phyloP scores from a whole-genome alignment of 2,113 vertebrate species.

The Lepidothrix coronata region DNA sequence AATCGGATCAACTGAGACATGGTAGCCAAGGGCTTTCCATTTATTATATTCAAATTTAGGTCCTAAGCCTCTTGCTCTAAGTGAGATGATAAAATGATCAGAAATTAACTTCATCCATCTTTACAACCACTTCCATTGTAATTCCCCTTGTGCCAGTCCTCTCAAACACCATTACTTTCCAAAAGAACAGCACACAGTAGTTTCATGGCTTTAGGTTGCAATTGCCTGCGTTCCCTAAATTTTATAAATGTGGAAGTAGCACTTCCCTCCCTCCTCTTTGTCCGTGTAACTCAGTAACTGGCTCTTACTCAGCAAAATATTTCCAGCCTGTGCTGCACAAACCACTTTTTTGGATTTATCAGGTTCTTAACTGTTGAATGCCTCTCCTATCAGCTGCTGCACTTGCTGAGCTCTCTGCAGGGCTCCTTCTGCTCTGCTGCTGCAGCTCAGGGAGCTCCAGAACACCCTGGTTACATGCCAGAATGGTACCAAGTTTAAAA shows the following conservation, averaged over 20 bases:
- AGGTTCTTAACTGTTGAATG: background rate
- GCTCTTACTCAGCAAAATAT: background rate
- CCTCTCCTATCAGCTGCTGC: background rate
- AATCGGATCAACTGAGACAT: background rate
- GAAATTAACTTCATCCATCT: background rate
- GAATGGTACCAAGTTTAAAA: slow-evolving; percentile 36
- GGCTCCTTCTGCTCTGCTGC: background rate
- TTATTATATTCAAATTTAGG: background rate
- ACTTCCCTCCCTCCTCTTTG: background rate
- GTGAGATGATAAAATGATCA: background rate
- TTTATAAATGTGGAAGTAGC: background rate
- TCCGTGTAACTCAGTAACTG: background rate
- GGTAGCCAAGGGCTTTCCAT: background rate
- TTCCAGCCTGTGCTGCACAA: background rate
- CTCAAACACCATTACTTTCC: background rate
- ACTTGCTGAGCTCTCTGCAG: background rate
- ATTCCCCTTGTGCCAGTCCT: background rate
- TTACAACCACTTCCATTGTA: background rate
- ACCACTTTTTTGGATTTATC: background rate
- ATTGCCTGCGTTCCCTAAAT: background rate
- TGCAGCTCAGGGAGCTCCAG: slow-evolving; percentile 19
- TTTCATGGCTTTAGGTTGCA: background rate
- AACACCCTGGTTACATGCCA: background rate
- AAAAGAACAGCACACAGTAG: background rate
- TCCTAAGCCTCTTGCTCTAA: background rate